These are phyloP conservation scores for Lymantria dispar DNA, from an alignment of 2,888 invertebrate genomes.

Conservation along the genomic window DNA sequence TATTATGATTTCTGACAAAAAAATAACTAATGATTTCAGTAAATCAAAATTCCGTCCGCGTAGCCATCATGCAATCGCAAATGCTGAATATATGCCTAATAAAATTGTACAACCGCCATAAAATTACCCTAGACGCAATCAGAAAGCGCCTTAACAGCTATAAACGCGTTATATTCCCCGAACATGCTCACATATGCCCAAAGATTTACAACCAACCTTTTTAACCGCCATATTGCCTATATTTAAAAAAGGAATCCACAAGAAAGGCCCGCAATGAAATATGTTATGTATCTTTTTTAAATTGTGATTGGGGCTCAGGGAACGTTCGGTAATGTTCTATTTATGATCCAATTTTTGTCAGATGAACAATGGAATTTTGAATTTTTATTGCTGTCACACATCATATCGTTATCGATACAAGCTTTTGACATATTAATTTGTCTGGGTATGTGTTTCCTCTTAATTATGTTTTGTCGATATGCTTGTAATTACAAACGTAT, in stretches of 20 bases:
- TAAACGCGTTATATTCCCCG: slow-evolving; percentile 40
- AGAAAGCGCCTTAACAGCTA: slow-evolving; percentile 25
- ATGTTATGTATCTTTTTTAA: slow-evolving; percentile 67
- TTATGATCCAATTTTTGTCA: slow-evolving; percentile 74
- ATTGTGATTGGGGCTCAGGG: slow-evolving; percentile 75
- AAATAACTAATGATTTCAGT: no score
- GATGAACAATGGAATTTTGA: slow-evolving; percentile 71
- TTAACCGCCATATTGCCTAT: slow-evolving; percentile 51
- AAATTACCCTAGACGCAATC: slow-evolving; percentile 26
- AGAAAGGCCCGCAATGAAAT: slow-evolving; percentile 51
- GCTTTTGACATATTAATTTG: slow-evolving; percentile 37
- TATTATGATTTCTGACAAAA: no score
- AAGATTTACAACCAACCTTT: slow-evolving; percentile 65
- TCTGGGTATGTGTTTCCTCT: slow-evolving; percentile 20
- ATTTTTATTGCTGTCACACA: slow-evolving; percentile 55
- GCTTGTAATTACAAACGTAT: slow-evolving; percentile 1
- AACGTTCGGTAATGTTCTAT: slow-evolving; percentile 62
- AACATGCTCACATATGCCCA: slow-evolving; percentile 48
- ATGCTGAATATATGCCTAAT: slow-evolving; percentile 16
- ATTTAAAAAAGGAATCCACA: slow-evolving; percentile 37
- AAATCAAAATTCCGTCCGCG: background rate
- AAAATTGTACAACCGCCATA: slow-evolving; percentile 25
- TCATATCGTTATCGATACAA: slow-evolving; percentile 43
- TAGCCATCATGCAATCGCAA: slow-evolving; percentile 11
- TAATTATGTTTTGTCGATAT: slow-evolving; percentile 35